Base-by-base conservation (phyloP, 1,140 invertebrate species). In the Zophobas atratus region DNA sequence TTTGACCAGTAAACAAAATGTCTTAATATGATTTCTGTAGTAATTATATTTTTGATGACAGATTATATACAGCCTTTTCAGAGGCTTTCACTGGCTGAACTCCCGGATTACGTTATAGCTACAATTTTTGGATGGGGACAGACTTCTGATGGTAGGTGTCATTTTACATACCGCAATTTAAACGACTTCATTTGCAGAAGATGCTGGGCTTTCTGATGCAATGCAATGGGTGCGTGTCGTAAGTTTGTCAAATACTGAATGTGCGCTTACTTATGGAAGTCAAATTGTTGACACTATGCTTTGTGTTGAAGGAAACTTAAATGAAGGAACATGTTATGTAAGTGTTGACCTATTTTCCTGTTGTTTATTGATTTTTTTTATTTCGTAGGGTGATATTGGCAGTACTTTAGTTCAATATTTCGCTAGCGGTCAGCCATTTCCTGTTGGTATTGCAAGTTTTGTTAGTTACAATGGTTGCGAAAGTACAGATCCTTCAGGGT, bases 401-500 rank as follows among this genome's bases (percentile, higher is more conserved):
- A 39, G 70, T 32, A 2, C 70, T 38, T 34, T 72, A 48, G 51
- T 72, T 53, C 60, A 67, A 20, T 67, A 67, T 43, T 67, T 43
- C 3, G 43, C 38, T 20, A 67, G 38, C 43, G 60, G 60, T 0
- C 60, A 67, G 20, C 38, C 60, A 20, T 43, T 67, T 67, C 60
- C 60, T 4, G 60, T 67, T 67, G 60, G 38, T 43, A 32, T 67
- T 20, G 33, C 60, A 32, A 67, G 60, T 41, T 67, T 67, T 5
- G 38, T 67, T 33, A 67, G 60, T 41, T 6, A n/a, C 1, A 67
- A 67, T 6, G 60, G 60, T 2, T 67, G 60, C 39, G 60, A 67
- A 67, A 67, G 38, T 46, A 67, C 60, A 6, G 60, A 67, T 67
- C 60, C 60, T 67, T 67, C 60, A 67, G 60, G 60, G 43, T 67